These are phyloP conservation scores for Varanus salvator DNA, from an alignment of 2,113 vertebrate genomes.

Conservation along the genomic window DNA sequence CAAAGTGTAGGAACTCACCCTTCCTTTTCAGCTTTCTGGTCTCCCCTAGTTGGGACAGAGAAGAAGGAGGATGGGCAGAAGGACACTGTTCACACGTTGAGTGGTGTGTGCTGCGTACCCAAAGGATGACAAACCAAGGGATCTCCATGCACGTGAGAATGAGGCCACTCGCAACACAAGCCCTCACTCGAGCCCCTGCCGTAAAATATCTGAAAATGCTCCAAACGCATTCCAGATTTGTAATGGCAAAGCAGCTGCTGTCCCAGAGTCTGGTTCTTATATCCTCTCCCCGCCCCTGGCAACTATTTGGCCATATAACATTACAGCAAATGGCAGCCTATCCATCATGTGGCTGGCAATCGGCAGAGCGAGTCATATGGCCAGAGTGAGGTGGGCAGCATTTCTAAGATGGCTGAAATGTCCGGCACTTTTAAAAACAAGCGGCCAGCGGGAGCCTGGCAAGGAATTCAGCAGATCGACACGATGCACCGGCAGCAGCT, in stretches of 20 bases:
- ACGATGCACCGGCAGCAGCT: constrained; percentile 59
- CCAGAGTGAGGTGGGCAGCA: constrained; percentile 18
- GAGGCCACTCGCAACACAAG: constrained; percentile 31
- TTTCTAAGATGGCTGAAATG: constrained; percentile 20
- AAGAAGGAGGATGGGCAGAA: too few relatives aligned
- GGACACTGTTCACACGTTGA: not conserved
- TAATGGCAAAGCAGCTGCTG: constrained; percentile 71
- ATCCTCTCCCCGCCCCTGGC: constrained; percentile 20
- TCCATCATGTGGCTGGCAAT: not conserved
- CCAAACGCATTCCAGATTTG: constrained; percentile 74
- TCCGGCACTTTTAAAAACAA: not conserved
- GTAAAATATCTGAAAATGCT: constrained; percentile 66
- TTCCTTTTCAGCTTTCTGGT: too few relatives aligned
- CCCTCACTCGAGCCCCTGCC: constrained; percentile 46
- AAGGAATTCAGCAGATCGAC: constrained; percentile 41
- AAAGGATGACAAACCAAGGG: not conserved
- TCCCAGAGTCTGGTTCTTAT: constrained; percentile 53
- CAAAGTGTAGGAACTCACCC: too few relatives aligned
- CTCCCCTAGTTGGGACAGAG: too few relatives aligned
- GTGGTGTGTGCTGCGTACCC: not conserved
- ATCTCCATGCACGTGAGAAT: constrained; percentile 48
- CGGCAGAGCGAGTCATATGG: constrained; percentile 38
- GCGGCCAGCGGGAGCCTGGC: constrained; percentile 9
- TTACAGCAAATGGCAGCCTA: constrained; percentile 65
- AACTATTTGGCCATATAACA: constrained; percentile 67